A percentile compares a stretch with the other conserved stretches of the same genome.
These are phyloP conservation scores for Petrosia ficiformis DNA, from an alignment of 37 sponge, comb jelly and placozoan genomes.

Conservation along the genomic window DNA sequence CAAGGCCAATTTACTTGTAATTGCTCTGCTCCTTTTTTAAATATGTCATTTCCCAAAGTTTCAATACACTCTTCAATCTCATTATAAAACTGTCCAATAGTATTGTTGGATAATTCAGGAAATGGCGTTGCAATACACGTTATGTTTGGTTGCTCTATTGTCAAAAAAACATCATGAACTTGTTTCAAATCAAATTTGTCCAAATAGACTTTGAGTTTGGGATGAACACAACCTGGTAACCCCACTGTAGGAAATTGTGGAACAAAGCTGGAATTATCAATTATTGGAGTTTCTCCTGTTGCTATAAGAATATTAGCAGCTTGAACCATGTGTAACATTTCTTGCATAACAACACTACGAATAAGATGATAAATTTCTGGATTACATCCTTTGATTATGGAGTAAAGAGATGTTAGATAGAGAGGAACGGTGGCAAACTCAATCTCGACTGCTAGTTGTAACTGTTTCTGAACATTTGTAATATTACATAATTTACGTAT, in stretches of 20 bases:
- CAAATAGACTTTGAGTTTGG: constrained; percentile 26
- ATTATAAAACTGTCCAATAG: constrained; percentile 62
- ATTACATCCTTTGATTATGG: constrained; percentile 45
- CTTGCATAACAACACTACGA: constrained; percentile 37
- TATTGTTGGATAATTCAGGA: constrained; percentile 25
- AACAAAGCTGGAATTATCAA: constrained; percentile 7
- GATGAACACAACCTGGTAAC: constrained; percentile 47
- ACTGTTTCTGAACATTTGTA: constrained; percentile 5
- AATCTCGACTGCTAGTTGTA: constrained; percentile 43
- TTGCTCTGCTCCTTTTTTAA: background rate
- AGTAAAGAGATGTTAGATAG: constrained; percentile 49
- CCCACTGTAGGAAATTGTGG: constrained; percentile 29
- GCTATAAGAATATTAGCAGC: constrained; percentile 61
- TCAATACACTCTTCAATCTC: constrained; percentile 40
- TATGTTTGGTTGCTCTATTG: constrained; percentile 30
- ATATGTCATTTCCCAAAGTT: constrained; percentile 11
- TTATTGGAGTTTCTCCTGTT: constrained; percentile 24
- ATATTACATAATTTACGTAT: constrained; percentile 1
- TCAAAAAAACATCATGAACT: constrained; percentile 39
- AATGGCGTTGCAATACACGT: background rate
- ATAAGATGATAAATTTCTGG: constrained; percentile 24
- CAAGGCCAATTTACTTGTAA: constrained; percentile 40
- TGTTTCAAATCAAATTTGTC: constrained; percentile 8
- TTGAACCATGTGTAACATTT: constrained; percentile 59
- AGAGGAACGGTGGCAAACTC: constrained; percentile 59